Base-by-base conservation (phyloP, 2,888 invertebrate genomes). In the Chrysolina oricalcia region DNA sequence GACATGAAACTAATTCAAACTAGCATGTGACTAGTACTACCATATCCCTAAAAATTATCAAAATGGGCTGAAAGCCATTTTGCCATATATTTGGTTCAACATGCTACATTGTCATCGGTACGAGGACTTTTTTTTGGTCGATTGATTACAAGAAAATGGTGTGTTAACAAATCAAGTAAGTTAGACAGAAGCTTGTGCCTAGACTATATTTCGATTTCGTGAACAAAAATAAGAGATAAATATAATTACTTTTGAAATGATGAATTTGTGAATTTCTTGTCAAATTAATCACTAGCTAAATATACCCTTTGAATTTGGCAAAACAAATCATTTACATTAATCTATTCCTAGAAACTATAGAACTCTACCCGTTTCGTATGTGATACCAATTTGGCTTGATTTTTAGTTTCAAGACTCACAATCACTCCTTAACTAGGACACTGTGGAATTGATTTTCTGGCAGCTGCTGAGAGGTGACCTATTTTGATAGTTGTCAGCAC, bases 221-320 rank as follows among this genome's bases (percentile, higher is more conserved):
- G 27, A 35, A 35, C 8, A 8, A 35, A 35, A 35, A 0, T 8
- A 6, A 0, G 35, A 6, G 8, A 35, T 0, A 35, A 35, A 35
- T 35, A 35, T 0, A 3, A 6, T 35, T 35, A 8, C 35, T 6
- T 35, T 8, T 35, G 35, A 48, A 17, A 48, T 48, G 0, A 19
- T 17, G 48, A 48, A 48, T 17, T 48, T 6, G 8, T 35, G 35
- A 35, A 35, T 35, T 35, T 6, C 27, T 27, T 4, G 64, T 10
- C 53, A 46, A 17, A 35, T 46, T 50, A 64, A 64, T 64, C 48
- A 53, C 40, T 43, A 66, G 21, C 21, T 27, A 40, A 41, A 59
- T 59, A 66, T 56, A 72, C 59, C 21, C 35, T 46, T 41, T 48
- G 53, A 59, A 66, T 53, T 56, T 59, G 72, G 66, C 66, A 66